Conservation (phyloP, 2,888 invertebrate species). For the Tetropium fuscum region DNA sequence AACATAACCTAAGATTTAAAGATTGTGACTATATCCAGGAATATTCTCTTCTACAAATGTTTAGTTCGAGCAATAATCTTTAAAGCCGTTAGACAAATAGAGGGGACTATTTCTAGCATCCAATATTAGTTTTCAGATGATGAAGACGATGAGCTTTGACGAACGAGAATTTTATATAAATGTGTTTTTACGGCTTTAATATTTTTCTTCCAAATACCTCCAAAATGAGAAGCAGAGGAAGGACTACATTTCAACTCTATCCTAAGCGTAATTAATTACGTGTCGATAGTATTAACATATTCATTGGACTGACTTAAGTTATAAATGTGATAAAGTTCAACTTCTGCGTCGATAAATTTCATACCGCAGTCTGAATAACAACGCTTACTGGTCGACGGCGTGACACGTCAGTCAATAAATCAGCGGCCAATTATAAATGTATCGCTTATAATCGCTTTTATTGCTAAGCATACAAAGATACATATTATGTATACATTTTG, state of each 20-base stretch:
- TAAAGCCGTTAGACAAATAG: no score
- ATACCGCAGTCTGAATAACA: background rate
- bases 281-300: background rate
- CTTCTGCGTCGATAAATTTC: background rate
- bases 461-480: no score
- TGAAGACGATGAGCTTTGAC: no score
- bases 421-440: background rate
- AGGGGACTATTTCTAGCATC: no score
- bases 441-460: background rate
- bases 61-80: no score
- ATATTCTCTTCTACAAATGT: no score
- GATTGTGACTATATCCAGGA: no score
- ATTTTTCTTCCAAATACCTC: background rate
- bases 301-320: background rate
- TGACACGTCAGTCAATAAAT: background rate
- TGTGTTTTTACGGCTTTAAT: background rate
- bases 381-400: no score
- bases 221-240: background rate
- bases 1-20: no score
- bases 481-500: no score
- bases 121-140: no score
- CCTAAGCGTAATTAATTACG: background rate
- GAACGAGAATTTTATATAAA: background rate
- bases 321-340: background rate
- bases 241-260: background rate